Percentiles rank a stretch among this genome's conserved stretches.
phyloP scores from a whole-genome alignment of 1,140 invertebrate species.

The Drosophila tristis region DNA sequence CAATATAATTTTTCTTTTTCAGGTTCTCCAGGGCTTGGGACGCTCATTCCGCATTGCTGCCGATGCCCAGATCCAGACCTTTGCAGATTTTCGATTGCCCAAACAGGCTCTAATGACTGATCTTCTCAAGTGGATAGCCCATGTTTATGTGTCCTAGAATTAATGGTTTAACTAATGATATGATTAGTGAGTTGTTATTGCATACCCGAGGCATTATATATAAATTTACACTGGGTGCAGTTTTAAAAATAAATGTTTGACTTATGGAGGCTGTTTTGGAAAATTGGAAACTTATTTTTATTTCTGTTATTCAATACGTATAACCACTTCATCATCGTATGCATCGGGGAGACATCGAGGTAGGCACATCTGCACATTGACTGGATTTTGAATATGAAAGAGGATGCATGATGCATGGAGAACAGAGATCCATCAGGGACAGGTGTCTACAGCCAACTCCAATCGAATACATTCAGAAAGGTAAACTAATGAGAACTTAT shows the following conservation, averaged over 20 bases:
- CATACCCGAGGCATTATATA: not conserved
- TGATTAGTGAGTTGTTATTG: constrained; percentile 8
- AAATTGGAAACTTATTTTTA: too few species aligned
- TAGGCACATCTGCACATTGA: too few species aligned
- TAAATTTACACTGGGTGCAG: too few species aligned
- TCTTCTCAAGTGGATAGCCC: constrained; percentile 90
- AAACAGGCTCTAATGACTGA: constrained; percentile 94
- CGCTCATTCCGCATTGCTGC: constrained; percentile 94
- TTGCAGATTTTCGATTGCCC: constrained; percentile 92
- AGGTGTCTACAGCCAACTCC: constrained; percentile 20
- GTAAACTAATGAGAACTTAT: constrained; percentile 13
- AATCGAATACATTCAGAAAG: constrained; percentile 1
- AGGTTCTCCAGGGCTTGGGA: constrained; percentile 93
- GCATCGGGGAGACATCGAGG: too few species aligned
- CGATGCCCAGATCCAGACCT: constrained; percentile 91
- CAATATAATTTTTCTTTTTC: constrained; percentile 32
- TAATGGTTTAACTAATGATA: not conserved
- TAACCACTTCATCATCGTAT: too few species aligned
- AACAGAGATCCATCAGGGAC: constrained; percentile 25
- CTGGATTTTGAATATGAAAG: too few species aligned
- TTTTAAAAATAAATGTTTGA: too few species aligned
- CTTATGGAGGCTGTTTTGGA: too few species aligned
- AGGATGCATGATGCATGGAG: not conserved
- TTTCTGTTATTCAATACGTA: too few species aligned
- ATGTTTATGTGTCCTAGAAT: constrained; percentile 46